Conservation (phyloP, 2,888 invertebrate genomes). For the Orchestes rusci region DNA sequence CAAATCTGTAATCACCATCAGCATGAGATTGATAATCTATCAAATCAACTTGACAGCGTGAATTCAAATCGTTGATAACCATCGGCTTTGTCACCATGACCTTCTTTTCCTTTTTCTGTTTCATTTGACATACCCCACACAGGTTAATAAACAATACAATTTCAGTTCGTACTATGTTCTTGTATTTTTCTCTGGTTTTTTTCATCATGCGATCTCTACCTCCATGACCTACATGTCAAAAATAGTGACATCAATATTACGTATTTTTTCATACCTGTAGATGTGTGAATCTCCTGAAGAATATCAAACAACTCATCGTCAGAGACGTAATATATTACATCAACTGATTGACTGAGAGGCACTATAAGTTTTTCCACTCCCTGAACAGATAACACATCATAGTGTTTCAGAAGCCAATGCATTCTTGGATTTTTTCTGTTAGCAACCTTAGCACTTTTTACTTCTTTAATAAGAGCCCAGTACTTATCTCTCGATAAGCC, state of each 20-base stretch:
- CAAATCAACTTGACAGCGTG: conserved; percentile 36
- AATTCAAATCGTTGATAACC: conserved; percentile 26
- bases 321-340: conserved; percentile 17
- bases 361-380: conserved; percentile 12
- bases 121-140: conserved; percentile 27
- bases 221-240: conserved; percentile 29
- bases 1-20: conserved; percentile 27
- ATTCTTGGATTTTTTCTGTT: conserved; percentile 13
- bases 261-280: conserved; percentile 8
- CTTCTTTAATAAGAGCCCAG: conserved; percentile 15
- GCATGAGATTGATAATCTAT: conserved; percentile 33
- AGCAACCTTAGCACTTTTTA: conserved; percentile 14
- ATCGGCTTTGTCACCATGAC: conserved; percentile 20
- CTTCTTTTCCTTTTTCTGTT: conserved; percentile 18
- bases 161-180: conserved; percentile 14
- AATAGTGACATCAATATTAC: conserved; percentile 3
- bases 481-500: conserved; percentile 15
- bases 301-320: conserved; percentile 16
- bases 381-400: conserved; percentile 13
- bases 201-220: conserved; percentile 27
- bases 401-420: conserved; percentile 15
- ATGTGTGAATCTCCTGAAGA: conserved; percentile 11
- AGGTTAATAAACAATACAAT: conserved; percentile 17
- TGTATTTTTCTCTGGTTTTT: conserved; percentile 24
- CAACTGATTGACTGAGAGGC: conserved; percentile 10